Evolutionary conservation across 2,888 invertebrate species (phyloP), one percentile per base, ranked within the genome.

Genomic region (Germaria angustata): DNA sequence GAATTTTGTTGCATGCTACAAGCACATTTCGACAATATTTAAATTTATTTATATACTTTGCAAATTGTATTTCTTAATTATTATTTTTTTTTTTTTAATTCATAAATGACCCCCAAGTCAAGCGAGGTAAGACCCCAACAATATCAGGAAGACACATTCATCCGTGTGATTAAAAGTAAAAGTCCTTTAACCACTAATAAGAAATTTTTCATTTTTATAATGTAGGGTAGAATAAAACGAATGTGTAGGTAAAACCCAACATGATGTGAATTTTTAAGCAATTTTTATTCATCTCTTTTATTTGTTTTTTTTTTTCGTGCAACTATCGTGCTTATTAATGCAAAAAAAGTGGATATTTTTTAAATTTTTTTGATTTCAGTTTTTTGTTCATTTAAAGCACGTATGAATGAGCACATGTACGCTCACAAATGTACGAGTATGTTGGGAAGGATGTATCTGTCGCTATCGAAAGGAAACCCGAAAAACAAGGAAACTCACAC

Each of bases 381-480:
- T 49, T 66, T 73, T 59, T 59, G 24, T 66, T 51, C 39, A 49
- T 59, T 63, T 55, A 63, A 78, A 71, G 32, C 34, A 71, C 65
- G 57, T 79, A n/a, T 57, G 49, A 39, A 63, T 55, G 28, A 28
- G 24, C 17, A 53, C 22, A 36, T 1, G 17, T 36, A 24, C 9
- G 32, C 15, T 28, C n/a, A 24, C 6, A 36, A 46, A 24, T 36
- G 41, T n/a, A 24, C 61, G 34, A 36, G 15, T 32, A 53, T 41
- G 46, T 28, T 24, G 20, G 8, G 41, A 79, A 72, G 65, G 65
- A 79, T 72, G 72, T 66, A 57, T 49, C 65, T 66, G 57, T 66
- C 79, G 72, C 65, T 65, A 79, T 39, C 57, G 49, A 22, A 65
- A 72, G 51, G 51, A 72, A 79, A 46, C 28, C 57, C 63, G 7